A percentile compares a stretch with the other conserved stretches of the same genome.
phyloP scores from a whole-genome alignment of 2,797 vertebrate species.

The Dermochelys coriacea region DNA sequence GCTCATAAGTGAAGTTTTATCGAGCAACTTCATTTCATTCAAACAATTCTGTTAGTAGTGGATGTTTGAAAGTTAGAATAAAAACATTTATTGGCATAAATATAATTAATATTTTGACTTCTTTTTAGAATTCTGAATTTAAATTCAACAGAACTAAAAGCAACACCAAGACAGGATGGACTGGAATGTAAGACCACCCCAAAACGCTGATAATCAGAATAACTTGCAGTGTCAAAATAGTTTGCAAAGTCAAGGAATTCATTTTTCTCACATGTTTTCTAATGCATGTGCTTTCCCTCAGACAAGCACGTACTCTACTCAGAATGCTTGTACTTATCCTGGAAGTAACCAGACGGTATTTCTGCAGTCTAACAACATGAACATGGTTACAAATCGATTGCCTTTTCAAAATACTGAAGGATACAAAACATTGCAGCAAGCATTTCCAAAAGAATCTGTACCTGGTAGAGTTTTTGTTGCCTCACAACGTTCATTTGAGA shows the following conservation, averaged over 20 bases:
- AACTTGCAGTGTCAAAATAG: constrained; percentile 17
- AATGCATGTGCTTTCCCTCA: constrained; percentile 35
- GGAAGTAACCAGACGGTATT: constrained; percentile 52
- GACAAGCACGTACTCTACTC: constrained; percentile 37
- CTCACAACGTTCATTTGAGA: constrained; percentile 49
- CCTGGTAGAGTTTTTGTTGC: constrained; percentile 42
- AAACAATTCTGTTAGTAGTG: not conserved
- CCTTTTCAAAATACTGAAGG: constrained; percentile 31
- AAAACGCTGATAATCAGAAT: constrained; percentile 34
- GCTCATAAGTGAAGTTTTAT: not conserved
- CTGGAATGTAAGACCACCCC: constrained; percentile 74
- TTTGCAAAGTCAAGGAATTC: constrained; percentile 41
- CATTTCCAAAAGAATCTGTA: constrained; percentile 49
- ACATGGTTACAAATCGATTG: constrained; percentile 24
- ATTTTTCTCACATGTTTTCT: constrained; percentile 56
- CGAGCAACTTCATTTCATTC: not conserved
- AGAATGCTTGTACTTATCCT: constrained; percentile 50
- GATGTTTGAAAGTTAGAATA: not conserved
- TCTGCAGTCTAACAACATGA: constrained; percentile 34
- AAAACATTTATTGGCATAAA: not conserved
- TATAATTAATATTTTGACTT: not conserved
- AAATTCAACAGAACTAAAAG: constrained; percentile 27
- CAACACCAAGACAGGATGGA: constrained; percentile 70
- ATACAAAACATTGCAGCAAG: constrained; percentile 39
- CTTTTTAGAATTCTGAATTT: constrained; percentile 58